Conservation (phyloP, 2,888 invertebrate genomes). For the Spisula solida region DNA sequence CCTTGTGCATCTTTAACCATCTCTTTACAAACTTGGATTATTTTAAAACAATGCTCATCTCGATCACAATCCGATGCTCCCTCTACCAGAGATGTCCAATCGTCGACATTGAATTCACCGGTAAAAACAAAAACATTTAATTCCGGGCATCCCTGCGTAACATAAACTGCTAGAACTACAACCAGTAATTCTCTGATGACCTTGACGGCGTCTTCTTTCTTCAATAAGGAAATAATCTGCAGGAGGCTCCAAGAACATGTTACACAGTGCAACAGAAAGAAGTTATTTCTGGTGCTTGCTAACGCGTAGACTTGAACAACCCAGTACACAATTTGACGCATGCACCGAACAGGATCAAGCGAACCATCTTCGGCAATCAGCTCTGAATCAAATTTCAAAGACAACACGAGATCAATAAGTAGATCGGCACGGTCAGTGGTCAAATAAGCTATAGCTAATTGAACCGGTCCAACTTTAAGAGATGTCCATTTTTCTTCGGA, state of each 20-base stretch:
- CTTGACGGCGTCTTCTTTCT: conserved; percentile 34
- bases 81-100: too few relatives aligned
- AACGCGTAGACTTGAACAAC: conserved; percentile 53
- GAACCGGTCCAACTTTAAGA: conserved; percentile 56
- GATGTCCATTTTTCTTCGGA: conserved; percentile 45
- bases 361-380: conserved; percentile 32
- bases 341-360: conserved; percentile 23
- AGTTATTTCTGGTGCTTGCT: conserved; percentile 26
- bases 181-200: conserved; percentile 53
- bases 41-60: too few relatives aligned
- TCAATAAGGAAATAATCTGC: conserved; percentile 57
- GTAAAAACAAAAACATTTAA: too few relatives aligned
- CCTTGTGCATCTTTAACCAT: too few relatives aligned
- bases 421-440: conserved; percentile 41
- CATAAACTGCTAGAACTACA: too few relatives aligned
- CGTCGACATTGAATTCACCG: too few relatives aligned
- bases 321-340: conserved; percentile 45
- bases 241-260: conserved; percentile 62
- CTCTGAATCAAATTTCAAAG: conserved; percentile 47
- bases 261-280: conserved; percentile 60
- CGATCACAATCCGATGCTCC: too few relatives aligned
- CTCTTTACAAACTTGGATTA: too few relatives aligned
- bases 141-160: too few relatives aligned
- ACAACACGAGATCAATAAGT: conserved; percentile 44
- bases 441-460: conserved; percentile 28